Base-by-base conservation (phyloP, 2,797 vertebrate species). In the Coilia nasus region DNA sequence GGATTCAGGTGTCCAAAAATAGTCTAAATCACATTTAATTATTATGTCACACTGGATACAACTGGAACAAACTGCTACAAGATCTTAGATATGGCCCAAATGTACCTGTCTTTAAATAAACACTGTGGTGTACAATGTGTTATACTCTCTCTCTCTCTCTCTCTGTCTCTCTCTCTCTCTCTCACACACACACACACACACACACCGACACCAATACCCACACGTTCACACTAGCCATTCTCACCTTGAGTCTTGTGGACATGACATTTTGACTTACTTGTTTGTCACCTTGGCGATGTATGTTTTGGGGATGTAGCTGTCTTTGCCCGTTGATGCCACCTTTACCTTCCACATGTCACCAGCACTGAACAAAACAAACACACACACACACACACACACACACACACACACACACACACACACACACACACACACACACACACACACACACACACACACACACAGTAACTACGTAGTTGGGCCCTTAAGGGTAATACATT, bases 291-390 rank as follows among this genome's bases (percentile, higher is more conserved):
- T 96, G 89, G 96, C 96, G 4, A 95, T 94, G 0, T 95, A 96
- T 88, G 88, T 90, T 62, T 91, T 95, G 87, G 97, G 97, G 19
- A 98, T 25, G 35, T 91, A 95, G 86, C 92, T 95, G 60, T 97
- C 93, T 19, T 64, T 78, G 57, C 94, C 95, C 0, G 97, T 97
- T 81, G 84, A 90, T 21, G 93, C 6, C 0, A 97, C 97, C 0
- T 84, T 92, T 87, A 97, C 97, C 35, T 92, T 95, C 94, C 96
- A 93, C 91, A 96, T 97, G 23, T 98, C 96, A 0, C 96, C 96
- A 0, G 96, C 93, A 10, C 98, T 98, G 91, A 1, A 35, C 93
- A 87, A 86, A 23, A 88, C 78, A 88, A 9, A 9, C 56, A 84
- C 94, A 90, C 96, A 96, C 83, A 96, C 95, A 89, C 12, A 54